Evolutionary conservation across 2,888 invertebrate species (phyloP), one percentile per base, ranked within the genome.

Genomic region (Pseudolycoriella hygida): DNA sequence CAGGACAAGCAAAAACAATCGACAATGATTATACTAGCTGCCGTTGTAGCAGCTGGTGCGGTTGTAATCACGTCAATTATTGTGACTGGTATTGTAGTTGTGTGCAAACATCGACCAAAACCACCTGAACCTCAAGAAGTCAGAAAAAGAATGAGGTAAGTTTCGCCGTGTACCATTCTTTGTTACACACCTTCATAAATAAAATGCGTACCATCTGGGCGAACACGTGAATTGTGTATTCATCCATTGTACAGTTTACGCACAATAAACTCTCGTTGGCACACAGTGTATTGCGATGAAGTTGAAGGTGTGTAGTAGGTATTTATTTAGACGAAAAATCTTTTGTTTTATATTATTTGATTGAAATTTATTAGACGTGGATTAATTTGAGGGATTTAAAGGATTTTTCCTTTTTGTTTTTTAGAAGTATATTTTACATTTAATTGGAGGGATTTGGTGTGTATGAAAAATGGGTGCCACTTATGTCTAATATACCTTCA

Each of bases 121-220:
- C 66, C 66, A 61, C 66, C 66, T 58, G 60, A 65, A 55, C 66
- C 66, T 44, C 66, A 66, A 58, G 66, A 66, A 53, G 64, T 66
- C 47, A 60, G 64, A 52, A 66, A 66, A 51, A 60, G 60, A 54
- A 65, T 66, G 64, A 59, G 66, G 66, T 66, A 55, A 62, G 50
- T 39, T 14, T 34, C 34, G 34, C 34, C 34, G 34, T 14, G 4
- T 12, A n/a, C 15, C n/a, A 12, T 34, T 14, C 11, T 34, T 12
- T 14, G 34, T 34, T 25, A 25, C 25, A 25, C 25, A 25, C 25
- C 8, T 25, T 8, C 25, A 25, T 25, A 25, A 25, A 25, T 25
- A 25, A 6, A 25, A 25, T 25, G 25, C 25, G 25, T 25, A 25
- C 25, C 25, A 25, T 25, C 25, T 25, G 25, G 25, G 25, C 25